These are phyloP conservation scores for Poliocrania exsul DNA, from an alignment of 2,797 vertebrate genomes.

Conservation along the genomic window DNA sequence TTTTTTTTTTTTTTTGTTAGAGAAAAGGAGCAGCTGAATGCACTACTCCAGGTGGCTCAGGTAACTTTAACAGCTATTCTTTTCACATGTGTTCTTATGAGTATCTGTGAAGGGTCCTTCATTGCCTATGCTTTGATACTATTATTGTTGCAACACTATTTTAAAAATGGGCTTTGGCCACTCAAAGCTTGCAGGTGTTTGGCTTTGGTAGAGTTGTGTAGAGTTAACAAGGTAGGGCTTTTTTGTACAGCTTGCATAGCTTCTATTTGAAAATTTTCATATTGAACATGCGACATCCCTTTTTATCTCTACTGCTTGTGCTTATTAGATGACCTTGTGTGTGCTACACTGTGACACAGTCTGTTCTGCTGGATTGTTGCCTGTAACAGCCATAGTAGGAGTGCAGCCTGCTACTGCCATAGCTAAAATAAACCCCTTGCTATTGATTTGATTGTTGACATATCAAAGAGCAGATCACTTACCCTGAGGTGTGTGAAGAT, in stretches of 20 bases:
- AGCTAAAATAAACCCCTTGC: conserved; percentile 30
- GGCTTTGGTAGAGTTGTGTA: not conserved
- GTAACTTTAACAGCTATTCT: conserved; percentile 44
- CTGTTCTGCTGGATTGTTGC: conserved; percentile 33
- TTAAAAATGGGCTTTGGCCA: not conserved
- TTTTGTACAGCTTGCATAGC: not conserved
- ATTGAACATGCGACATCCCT: not conserved
- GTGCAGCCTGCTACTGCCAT: not conserved
- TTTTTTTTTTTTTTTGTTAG: conserved; percentile 54
- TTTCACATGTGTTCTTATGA: not conserved
- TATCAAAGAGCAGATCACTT: conserved; percentile 13
- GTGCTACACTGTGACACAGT: not conserved
- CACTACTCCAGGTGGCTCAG: conserved; percentile 55
- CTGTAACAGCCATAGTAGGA: not conserved
- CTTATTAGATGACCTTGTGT: conserved; percentile 26
- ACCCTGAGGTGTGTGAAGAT: not conserved
- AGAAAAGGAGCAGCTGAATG: conserved; percentile 67
- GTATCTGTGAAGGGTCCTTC: not conserved
- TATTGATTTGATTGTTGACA: not conserved
- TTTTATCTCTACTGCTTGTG: not conserved
- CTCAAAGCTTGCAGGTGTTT: not conserved
- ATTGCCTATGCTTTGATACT: not conserved
- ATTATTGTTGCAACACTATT: not conserved
- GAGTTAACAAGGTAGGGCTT: not conserved
- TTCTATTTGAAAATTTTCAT: not conserved